Percentiles rank a stretch among this genome's conserved stretches.
Evolutionary conservation across 1,140 invertebrate species (phyloP).

Genomic region (Cydia splendana): DNA sequence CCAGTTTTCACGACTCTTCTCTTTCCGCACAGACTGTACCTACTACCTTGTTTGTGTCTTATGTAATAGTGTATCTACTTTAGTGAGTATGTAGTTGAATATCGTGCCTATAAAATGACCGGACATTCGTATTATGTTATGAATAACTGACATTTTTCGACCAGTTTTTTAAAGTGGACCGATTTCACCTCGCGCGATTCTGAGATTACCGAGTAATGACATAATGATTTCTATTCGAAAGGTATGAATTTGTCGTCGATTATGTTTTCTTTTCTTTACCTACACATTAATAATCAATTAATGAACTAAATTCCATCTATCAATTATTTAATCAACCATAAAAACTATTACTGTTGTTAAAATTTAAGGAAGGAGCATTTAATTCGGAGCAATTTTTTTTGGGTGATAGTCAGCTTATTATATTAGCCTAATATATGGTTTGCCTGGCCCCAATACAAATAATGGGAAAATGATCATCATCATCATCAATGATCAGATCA

Average conservation of each 20-base stretch:
- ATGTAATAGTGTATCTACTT: neutral
- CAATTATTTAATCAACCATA: neutral
- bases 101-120: neutral
- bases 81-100: neutral
- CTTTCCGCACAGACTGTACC: too few relatives aligned
- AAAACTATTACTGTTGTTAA: too few relatives aligned
- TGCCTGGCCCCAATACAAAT: too few relatives aligned
- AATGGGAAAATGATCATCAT: too few relatives aligned
- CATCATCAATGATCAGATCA: too few relatives aligned
- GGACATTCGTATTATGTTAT: neutral
- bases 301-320: conserved; percentile 12
- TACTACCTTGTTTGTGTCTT: neutral
- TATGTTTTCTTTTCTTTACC: neutral
- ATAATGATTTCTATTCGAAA: conserved; percentile 32
- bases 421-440: too few relatives aligned
- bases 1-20: too few relatives aligned
- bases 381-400: too few relatives aligned
- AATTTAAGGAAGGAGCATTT: too few relatives aligned
- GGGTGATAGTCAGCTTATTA: too few relatives aligned
- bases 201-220: conserved; percentile 14
- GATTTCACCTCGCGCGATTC: conserved; percentile 10
- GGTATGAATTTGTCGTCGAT: conserved; percentile 7
- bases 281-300: neutral
- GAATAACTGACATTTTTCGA: conserved; percentile 12
- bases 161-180: conserved; percentile 21